phyloP scores from a whole-genome alignment of 2,113 vertebrate genomes.

The Acanthisitta chloris region DNA sequence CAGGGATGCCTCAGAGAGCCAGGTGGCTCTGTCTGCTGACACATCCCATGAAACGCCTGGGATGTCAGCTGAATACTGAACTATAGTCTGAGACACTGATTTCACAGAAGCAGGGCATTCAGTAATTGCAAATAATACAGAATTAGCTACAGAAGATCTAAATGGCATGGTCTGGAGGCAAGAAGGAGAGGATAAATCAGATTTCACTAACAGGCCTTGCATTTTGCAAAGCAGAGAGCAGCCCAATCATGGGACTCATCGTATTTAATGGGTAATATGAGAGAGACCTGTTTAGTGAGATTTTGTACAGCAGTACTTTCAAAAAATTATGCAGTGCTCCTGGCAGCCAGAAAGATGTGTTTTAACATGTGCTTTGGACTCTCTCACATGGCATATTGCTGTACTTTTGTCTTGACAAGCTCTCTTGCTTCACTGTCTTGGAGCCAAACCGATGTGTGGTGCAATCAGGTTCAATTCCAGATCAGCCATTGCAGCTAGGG shows the following conservation, averaged over 20 bases:
- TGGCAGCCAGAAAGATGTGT: slow-evolving; percentile 22
- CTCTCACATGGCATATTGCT: neutral
- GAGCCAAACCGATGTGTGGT: neutral
- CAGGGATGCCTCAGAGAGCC: neutral
- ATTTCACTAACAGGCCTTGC: neutral
- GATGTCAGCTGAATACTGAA: neutral
- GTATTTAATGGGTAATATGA: neutral
- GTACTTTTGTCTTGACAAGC: slow-evolving; percentile 25
- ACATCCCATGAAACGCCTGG: neutral
- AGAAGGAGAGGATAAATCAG: neutral
- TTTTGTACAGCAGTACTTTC: neutral
- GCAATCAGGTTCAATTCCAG: neutral
- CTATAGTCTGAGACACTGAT: neutral
- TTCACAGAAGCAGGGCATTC: neutral
- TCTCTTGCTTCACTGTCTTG: neutral
- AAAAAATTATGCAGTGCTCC: neutral
- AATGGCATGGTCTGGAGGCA: neutral
- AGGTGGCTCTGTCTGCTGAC: neutral
- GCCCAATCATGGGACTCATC: neutral
- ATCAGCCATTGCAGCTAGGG: neutral
- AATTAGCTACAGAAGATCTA: neutral
- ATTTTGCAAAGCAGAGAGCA: neutral
- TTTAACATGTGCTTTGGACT: slow-evolving; percentile 39
- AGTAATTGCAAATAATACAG: neutral
- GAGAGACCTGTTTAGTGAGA: neutral